Evolutionary conservation across 1,140 invertebrate species (phyloP).

Genomic region (Trichonephila clavipes): DNA sequence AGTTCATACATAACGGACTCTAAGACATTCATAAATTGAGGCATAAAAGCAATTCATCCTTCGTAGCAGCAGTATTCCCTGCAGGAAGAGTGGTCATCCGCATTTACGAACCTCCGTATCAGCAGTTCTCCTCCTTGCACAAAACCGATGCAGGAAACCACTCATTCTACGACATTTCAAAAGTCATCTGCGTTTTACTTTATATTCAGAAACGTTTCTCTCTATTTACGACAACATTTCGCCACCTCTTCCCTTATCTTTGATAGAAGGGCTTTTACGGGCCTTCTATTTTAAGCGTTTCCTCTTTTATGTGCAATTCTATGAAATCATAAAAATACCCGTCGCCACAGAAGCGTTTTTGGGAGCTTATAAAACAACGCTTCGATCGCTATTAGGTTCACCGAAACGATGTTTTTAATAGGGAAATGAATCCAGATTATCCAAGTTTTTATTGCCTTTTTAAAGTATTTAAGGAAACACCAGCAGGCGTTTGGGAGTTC

Average conservation of each 20-base stretch:
- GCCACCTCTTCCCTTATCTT: conserved; percentile 31
- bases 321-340: conserved; percentile 37
- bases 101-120: neutral
- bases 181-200: neutral
- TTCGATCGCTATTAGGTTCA: conserved; percentile 34
- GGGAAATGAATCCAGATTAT: conserved; percentile 66
- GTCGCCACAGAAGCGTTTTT: conserved; percentile 16
- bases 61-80: neutral
- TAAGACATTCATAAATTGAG: neutral
- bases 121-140: neutral
- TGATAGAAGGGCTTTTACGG: conserved; percentile 23
- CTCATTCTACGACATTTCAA: neutral
- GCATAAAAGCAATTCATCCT: neutral
- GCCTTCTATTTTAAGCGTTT: conserved; percentile 19
- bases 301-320: conserved; percentile 50
- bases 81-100: neutral
- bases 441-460: conserved; percentile 46
- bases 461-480: conserved; percentile 33
- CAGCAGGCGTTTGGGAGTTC: neutral
- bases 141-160: neutral
- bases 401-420: conserved; percentile 40
- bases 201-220: conserved; percentile 23
- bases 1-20: neutral
- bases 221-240: conserved; percentile 30
- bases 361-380: conserved; percentile 50